A percentile compares a stretch with the other conserved stretches of the same genome.
Conservation (phyloP, 1,140 invertebrate genomes). For the Tetranychus urticae region DNA sequence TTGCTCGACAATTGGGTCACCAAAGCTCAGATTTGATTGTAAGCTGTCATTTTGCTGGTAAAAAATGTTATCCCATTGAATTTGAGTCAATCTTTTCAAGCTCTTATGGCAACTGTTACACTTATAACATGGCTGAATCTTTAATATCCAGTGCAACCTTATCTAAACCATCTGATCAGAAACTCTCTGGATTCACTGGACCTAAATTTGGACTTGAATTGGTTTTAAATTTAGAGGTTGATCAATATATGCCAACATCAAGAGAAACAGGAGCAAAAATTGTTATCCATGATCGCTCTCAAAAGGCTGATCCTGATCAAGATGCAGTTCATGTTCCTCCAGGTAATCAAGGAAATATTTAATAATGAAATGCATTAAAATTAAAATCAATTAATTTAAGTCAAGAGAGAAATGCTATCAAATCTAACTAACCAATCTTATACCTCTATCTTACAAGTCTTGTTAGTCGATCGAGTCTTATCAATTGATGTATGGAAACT, state of each 20-base stretch:
- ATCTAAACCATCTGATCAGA: neutral
- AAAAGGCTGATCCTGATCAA: conserved; percentile 10
- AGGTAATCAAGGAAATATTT: neutral
- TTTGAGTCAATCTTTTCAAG: conserved; percentile 6
- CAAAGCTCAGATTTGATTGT: conserved; percentile 3
- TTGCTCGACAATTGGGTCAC: conserved; percentile 5
- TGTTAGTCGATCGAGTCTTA: neutral
- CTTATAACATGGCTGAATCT: conserved; percentile 4
- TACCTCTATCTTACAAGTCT: neutral
- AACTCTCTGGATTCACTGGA: conserved; percentile 7
- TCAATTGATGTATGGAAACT: neutral
- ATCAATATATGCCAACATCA: conserved; percentile 18
- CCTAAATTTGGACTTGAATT: conserved; percentile 17
- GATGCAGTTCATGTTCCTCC: conserved; percentile 10
- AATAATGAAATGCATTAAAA: neutral
- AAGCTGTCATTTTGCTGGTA: conserved; percentile 6
- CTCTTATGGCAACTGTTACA: conserved; percentile 10
- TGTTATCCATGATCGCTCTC: neutral
- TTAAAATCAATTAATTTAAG: neutral
- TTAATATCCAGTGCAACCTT: too few relatives aligned
- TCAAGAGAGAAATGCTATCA: neutral
- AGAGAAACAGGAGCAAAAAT: conserved; percentile 18
- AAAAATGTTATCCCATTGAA: neutral
- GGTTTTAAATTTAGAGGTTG: conserved; percentile 19
- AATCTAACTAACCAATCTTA: too few relatives aligned